These are phyloP conservation scores for Melopsittacus undulatus DNA, from an alignment of 2,797 vertebrate species.

Conservation along the genomic window DNA sequence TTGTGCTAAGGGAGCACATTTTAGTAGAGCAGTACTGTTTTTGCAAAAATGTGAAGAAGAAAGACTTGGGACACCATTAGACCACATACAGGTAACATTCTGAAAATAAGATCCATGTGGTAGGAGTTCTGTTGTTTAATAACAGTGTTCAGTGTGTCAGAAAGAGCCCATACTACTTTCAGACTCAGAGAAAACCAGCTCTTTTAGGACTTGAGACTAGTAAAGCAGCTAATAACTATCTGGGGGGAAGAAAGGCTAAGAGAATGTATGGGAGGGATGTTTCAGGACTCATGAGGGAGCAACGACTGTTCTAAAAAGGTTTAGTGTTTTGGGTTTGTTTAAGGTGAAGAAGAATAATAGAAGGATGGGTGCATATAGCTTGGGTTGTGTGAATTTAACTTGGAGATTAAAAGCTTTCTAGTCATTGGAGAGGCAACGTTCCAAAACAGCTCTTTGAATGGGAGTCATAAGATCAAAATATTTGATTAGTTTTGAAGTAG, in stretches of 20 bases:
- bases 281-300: background rate
- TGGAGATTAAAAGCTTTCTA: background rate
- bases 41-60: background rate
- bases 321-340: background rate
- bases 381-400: background rate
- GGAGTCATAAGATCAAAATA: background rate
- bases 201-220: background rate
- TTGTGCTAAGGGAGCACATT: background rate
- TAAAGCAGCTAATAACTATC: background rate
- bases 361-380: background rate
- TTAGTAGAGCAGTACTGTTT: background rate
- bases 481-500: background rate
- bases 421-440: fast-evolving
- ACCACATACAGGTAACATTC: background rate
- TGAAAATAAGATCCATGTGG: background rate
- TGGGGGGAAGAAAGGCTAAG: background rate
- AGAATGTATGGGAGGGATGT: background rate
- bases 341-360: background rate
- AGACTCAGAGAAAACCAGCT: background rate
- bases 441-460: background rate
- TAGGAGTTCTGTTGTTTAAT: background rate
- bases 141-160: background rate
- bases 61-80: background rate
- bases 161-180: background rate
- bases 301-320: background rate